Evolutionary conservation across 2,888 invertebrate species (phyloP), one percentile per base, ranked within the genome.

Genomic region (Gari tellinella): DNA sequence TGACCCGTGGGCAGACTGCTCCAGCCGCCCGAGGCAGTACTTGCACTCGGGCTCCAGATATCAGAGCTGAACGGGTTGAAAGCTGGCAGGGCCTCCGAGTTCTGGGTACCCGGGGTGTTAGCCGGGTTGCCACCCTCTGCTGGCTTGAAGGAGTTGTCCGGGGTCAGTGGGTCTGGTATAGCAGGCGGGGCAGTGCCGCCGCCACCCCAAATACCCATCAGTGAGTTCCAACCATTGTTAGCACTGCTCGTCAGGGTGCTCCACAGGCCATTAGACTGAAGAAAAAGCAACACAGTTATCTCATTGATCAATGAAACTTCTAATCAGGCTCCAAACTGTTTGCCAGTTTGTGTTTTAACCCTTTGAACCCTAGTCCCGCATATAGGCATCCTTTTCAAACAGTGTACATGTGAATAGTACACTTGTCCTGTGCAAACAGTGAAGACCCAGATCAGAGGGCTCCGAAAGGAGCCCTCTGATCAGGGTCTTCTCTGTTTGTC

Each of bases 1-100:
- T 62, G 68, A 8, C 63, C 40, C 5, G 66, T 49, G 17, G 69
- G 68, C 0, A 67, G 67, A 2, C 70, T 43, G 51, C 63, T 74
- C 81, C 82, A 81, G 17, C 83, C 81, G 23, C 74, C 68, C n/a
- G 76, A 76, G 15, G 81, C 63, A 2, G 65, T 65, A 0, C 81
- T 68, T 15, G 86, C 80, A 46, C 81, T 84, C 12, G 89, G 89
- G 37, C 85, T 84, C 89, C 89, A 89, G 72, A 89, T 89, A 67
- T 86, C 81, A 0, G 86, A 83, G 72, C 81, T 84, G 81, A 89
- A 88, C 0, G 88, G 89, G 69, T 84, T 85, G 79, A 87, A 89
- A 0, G 82, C 75, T 21, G 81, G 81, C 31, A 82, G 75, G 14
- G 64, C 55, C 38, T 80, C 79, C 15, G 66, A 48, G 5, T 65